These are phyloP conservation scores for Gryllus bimaculatus DNA, from an alignment of 1,140 invertebrate genomes.

Conservation along the genomic window DNA sequence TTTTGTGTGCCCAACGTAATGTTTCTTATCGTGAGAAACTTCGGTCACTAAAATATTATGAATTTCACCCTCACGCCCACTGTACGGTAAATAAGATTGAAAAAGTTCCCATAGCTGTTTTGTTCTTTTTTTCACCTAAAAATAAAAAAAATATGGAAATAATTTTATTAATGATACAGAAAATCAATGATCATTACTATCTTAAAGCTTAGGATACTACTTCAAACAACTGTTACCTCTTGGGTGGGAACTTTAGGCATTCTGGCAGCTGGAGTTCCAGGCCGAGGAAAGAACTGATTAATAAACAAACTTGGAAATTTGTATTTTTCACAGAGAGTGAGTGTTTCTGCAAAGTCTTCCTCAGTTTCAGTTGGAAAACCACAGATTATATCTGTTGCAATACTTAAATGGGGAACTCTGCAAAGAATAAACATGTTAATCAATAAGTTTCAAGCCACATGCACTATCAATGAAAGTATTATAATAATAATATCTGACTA, in stretches of 20 bases:
- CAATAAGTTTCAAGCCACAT: neutral
- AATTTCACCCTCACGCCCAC: constrained; percentile 59
- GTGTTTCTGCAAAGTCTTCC: constrained; percentile 80
- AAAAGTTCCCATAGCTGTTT: constrained; percentile 85
- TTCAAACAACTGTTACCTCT: constrained; percentile 37
- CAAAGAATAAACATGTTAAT: constrained; percentile 23
- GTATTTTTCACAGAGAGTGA: constrained; percentile 76
- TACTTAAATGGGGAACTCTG: constrained; percentile 78
- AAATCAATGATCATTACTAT: neutral
- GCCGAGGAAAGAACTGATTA: constrained; percentile 94
- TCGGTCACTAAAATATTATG: constrained; percentile 88
- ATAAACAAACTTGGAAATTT: constrained; percentile 93
- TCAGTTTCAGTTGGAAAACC: constrained; percentile 96
- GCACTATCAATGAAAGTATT: neutral
- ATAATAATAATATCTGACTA: neutral
- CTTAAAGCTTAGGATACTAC: neutral
- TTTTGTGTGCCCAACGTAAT: constrained; percentile 93
- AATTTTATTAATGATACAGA: neutral
- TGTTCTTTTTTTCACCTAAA: constrained; percentile 78
- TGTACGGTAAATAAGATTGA: constrained; percentile 81
- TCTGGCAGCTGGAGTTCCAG: constrained; percentile 88
- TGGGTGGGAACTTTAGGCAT: constrained; percentile 73
- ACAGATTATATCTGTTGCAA: constrained; percentile 97
- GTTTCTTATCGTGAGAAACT: constrained; percentile 78
- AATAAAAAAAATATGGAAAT: constrained; percentile 11